Evolutionary conservation across 2,113 vertebrate species (phyloP).

Genomic region (Sardina pilchardus): DNA sequence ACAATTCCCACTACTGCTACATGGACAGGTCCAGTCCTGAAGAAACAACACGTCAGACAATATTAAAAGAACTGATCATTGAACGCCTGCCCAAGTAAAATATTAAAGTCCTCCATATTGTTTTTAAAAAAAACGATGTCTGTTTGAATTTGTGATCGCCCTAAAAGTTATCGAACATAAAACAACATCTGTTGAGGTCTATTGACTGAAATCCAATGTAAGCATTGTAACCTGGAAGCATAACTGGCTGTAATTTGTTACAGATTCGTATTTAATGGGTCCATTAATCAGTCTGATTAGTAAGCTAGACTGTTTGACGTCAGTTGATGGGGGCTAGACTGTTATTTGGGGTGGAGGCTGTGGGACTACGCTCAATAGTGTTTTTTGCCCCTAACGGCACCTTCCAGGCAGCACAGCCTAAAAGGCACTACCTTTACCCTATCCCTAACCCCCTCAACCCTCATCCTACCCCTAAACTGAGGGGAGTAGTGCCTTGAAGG

Average conservation of each 20-base stretch:
- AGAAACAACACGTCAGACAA: background rate
- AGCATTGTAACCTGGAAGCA: background rate
- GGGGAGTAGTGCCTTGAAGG: too few species aligned
- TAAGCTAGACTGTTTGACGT: background rate
- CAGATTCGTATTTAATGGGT: too few species aligned
- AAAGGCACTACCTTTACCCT: too few species aligned
- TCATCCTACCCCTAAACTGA: too few species aligned
- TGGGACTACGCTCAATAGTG: too few species aligned
- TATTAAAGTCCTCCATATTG: conserved; percentile 44
- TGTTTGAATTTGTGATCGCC: conserved; percentile 61
- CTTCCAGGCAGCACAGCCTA: too few species aligned
- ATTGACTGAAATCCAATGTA: background rate
- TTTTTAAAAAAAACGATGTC: conserved; percentile 40
- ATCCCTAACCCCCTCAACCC: too few species aligned
- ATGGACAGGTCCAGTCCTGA: background rate
- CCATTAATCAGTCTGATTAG: too few species aligned
- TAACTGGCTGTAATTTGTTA: too few species aligned
- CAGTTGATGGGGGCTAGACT: background rate
- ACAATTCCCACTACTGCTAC: background rate
- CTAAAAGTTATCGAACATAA: background rate
- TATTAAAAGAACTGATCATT: background rate
- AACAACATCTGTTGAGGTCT: background rate
- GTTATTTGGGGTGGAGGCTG: background rate
- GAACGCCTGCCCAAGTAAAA: conserved; percentile 30
- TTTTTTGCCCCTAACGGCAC: too few species aligned